Percentiles rank a stretch among this genome's conserved stretches.
These are phyloP conservation scores for Nebria brevicollis DNA, from an alignment of 2,888 invertebrate species.

Conservation along the genomic window DNA sequence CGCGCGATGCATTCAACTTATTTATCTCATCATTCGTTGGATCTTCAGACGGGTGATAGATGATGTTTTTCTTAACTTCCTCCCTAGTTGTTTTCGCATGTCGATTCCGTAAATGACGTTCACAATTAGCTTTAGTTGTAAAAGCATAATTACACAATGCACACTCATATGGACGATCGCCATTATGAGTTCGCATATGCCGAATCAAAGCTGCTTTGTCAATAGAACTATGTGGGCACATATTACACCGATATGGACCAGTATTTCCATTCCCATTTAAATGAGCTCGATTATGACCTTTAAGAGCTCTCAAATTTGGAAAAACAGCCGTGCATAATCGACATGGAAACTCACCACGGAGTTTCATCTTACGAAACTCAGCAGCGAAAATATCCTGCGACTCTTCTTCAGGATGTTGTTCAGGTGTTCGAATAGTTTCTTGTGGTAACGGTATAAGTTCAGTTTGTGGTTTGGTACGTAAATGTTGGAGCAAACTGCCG, in stretches of 20 bases:
- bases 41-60: slow-evolving; percentile 88
- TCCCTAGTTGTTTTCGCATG: slow-evolving; percentile 88
- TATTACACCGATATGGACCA: slow-evolving; percentile 90
- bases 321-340: slow-evolving; percentile 88
- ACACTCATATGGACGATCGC: slow-evolving; percentile 94
- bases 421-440: slow-evolving; percentile 56
- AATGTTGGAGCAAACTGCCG: slow-evolving; percentile 73
- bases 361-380: slow-evolving; percentile 88
- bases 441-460: slow-evolving; percentile 64
- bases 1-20: slow-evolving; percentile 64
- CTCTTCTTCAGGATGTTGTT: slow-evolving; percentile 73
- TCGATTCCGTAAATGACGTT: slow-evolving; percentile 90
- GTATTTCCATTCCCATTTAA: slow-evolving; percentile 77
- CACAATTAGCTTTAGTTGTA: slow-evolving; percentile 97
- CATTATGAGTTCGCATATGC: slow-evolving; percentile 94
- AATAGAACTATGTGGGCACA: slow-evolving; percentile 88
- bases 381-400: slow-evolving; percentile 85
- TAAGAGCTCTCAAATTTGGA: slow-evolving; percentile 87
- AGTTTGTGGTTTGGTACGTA: slow-evolving; percentile 63
- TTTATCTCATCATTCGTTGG: slow-evolving; percentile 79
- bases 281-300: slow-evolving; percentile 90
- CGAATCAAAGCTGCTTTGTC: slow-evolving; percentile 92
- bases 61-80: slow-evolving; percentile 88
- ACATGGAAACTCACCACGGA: slow-evolving; percentile 90
- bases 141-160: slow-evolving; percentile 96